phyloP scores from a whole-genome alignment of 2,113 vertebrate species.

The Melanotaenia duboulayi region DNA sequence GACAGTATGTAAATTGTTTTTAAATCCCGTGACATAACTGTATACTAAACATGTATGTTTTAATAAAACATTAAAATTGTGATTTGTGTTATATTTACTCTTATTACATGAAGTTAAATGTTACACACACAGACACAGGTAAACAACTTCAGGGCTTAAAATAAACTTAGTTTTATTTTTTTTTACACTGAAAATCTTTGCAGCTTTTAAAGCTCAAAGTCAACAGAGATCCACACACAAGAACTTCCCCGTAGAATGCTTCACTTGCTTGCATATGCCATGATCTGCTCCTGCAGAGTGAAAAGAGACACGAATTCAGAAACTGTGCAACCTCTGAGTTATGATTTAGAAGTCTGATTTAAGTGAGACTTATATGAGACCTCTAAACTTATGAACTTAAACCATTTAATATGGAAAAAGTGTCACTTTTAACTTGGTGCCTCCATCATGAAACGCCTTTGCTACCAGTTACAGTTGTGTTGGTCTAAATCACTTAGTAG shows the following conservation, averaged over 20 bases:
- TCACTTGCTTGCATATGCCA: constrained; percentile 95
- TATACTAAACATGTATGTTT: constrained; percentile 68
- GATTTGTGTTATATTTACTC: constrained; percentile 20
- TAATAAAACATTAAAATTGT: constrained; percentile 69
- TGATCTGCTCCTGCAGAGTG: constrained; percentile 91
- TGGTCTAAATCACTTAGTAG: constrained; percentile 80
- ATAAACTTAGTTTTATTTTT: constrained; percentile 79
- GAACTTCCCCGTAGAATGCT: not conserved
- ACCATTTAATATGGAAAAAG: constrained; percentile 64
- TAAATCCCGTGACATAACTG: constrained; percentile 54
- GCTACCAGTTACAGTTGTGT: constrained; percentile 58
- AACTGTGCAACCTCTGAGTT: constrained; percentile 20
- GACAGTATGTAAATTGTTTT: constrained; percentile 65
- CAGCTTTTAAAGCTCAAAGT: constrained; percentile 41
- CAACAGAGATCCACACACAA: constrained; percentile 13
- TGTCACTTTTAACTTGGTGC: constrained; percentile 38
- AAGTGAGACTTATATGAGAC: constrained; percentile 27
- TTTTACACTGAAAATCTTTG: constrained; percentile 57
- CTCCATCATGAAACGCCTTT: constrained; percentile 59
- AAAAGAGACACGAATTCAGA: constrained; percentile 41
- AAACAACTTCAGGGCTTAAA: constrained; percentile 48
- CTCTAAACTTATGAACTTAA: constrained; percentile 52
- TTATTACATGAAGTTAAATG: not conserved
- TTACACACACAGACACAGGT: constrained; percentile 10
- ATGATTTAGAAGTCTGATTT: constrained; percentile 8